Percentiles rank a stretch among this genome's conserved stretches.
Evolutionary conservation across 2,888 invertebrate species (phyloP).

Genomic region (Andrena dorsata): DNA sequence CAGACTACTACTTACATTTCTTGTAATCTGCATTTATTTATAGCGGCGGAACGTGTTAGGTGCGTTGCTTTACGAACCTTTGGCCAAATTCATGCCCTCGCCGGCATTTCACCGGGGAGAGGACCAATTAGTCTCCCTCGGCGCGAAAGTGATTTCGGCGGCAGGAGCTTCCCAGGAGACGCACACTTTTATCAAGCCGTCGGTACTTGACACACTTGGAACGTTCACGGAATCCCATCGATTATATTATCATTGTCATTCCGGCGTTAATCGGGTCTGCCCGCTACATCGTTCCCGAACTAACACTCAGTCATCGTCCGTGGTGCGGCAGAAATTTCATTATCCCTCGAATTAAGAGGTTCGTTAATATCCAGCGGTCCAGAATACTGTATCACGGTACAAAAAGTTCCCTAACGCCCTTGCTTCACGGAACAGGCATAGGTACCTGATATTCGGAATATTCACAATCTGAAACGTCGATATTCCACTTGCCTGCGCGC

Average conservation of each 20-base stretch:
- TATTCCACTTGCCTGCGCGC: conserved; percentile 20
- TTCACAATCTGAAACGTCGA: conserved; percentile 10
- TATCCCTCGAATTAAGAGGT: too few relatives aligned
- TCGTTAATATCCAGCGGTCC: too few relatives aligned
- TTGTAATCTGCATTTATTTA: neutral
- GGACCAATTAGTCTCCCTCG: conserved; percentile 72
- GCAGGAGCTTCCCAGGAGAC: conserved; percentile 52
- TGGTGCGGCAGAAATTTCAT: too few relatives aligned
- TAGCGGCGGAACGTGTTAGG: neutral
- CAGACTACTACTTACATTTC: neutral
- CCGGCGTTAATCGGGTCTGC: neutral
- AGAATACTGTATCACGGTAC: neutral
- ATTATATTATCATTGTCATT: conserved; percentile 37
- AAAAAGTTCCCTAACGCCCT: neutral
- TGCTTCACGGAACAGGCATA: too few relatives aligned
- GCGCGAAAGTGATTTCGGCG: conserved; percentile 67
- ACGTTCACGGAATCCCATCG: conserved; percentile 53
- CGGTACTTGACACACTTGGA: conserved; percentile 70
- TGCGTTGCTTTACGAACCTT: conserved; percentile 65
- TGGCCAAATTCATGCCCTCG: conserved; percentile 56
- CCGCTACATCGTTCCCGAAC: conserved; percentile 29
- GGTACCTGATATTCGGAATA: neutral
- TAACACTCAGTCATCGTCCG: neutral
- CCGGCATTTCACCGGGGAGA: conserved; percentile 43
- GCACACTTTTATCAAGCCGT: conserved; percentile 68